Percentiles rank a stretch among this genome's conserved stretches.
Evolutionary conservation across 2,797 vertebrate genomes (phyloP).

Genomic region (Merluccius polli): DNA sequence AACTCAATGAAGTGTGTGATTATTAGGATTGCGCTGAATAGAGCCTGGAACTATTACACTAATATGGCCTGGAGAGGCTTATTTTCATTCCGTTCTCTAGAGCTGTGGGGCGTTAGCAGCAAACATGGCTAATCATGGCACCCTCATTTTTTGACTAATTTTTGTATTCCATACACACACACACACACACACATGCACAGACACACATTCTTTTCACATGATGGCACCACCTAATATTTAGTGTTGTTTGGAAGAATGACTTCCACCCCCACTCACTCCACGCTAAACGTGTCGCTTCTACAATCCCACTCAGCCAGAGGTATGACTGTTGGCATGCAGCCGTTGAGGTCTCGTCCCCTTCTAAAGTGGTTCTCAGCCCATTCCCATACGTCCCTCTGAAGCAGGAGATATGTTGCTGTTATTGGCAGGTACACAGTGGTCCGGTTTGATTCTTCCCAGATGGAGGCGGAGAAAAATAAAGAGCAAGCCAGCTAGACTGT

Average conservation of each 20-base stretch:
- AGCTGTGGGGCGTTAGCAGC: neutral
- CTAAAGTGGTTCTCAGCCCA: neutral
- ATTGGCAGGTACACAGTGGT: neutral
- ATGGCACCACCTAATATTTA: neutral
- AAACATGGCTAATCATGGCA: neutral
- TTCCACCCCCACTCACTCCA: neutral
- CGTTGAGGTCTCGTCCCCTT: neutral
- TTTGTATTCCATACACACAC: neutral
- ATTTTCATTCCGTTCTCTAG: neutral
- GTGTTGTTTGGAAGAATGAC: neutral
- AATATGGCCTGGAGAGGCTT: neutral
- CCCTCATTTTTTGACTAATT: neutral
- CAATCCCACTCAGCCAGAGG: neutral
- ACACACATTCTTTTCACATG: neutral
- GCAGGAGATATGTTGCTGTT: neutral
- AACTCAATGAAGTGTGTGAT: neutral
- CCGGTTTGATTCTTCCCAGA: slow-evolving; percentile 9
- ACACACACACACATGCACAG: neutral
- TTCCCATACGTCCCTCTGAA: slow-evolving; percentile 3
- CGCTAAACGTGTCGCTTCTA: neutral
- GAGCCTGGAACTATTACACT: neutral
- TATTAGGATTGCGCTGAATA: neutral
- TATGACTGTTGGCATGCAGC: neutral
- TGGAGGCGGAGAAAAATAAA: neutral
- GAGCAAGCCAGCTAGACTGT: slow-evolving; percentile 18